Base-by-base conservation (phyloP, 2,888 invertebrate species). In the Amblyteles armatorius region DNA sequence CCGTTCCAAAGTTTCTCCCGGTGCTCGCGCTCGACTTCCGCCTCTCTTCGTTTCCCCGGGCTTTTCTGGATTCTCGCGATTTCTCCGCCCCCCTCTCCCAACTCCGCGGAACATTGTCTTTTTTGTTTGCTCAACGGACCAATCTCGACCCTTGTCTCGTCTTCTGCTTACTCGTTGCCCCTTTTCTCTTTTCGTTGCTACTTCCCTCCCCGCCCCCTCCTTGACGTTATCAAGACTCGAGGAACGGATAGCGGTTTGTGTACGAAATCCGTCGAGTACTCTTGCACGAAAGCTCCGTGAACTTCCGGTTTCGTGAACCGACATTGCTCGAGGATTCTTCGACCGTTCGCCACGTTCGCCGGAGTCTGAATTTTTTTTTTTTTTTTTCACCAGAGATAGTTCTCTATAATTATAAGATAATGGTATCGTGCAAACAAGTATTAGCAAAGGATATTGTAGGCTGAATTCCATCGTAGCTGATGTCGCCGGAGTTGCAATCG, bases 391-490 rank as follows among this genome's bases (percentile, higher is more conserved):
- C 6, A 13, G 13, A 44, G 44, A 44, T 16, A 16, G 44, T 44
- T 44, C 3, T 44, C 4, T 3, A 16, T 44, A 1, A 4, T 13
- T 3, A 44, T 4, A 40, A 40, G 40, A 40, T 44, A 52, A 36
- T 57, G 44, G 33, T 44, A 44, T 44, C 44, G 16, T 44, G 44
- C 44, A 44, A 44, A 2, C 0, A 89, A 89, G 92, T 77, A 95
- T 95, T 96, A 95, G 95, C 96, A 97, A 98, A 98, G 97, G 98
- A 98, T 97, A 98, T 98, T 96, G 98, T 97, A 96, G 98, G 98
- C 95, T 97, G 97, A 95, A 97, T 96, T 94, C 98, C 98, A 94
- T 98, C 98, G 95, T 97, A 98, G 93, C 96, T 96, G 95, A 97
- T 97, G 94, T 98, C 98, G 87, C 97, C 98, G 92, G 98, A 97